Evolutionary conservation across 2,113 vertebrate species (phyloP).

Genomic region (Callithrix jacchus): DNA sequence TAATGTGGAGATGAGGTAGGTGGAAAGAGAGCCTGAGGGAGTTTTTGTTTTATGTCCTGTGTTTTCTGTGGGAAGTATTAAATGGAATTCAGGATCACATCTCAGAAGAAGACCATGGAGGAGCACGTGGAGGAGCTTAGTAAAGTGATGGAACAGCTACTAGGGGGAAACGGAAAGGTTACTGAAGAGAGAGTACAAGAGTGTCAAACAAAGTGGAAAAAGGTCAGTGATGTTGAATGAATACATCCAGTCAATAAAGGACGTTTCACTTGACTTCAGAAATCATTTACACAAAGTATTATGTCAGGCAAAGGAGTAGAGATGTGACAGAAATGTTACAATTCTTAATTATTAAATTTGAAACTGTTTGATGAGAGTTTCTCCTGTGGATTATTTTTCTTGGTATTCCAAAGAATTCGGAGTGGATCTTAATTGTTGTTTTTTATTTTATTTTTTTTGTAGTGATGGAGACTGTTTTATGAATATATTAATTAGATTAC

Average conservation of each 20-base stretch:
- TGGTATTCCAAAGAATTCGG: background rate
- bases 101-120: background rate
- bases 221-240: background rate
- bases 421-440: background rate
- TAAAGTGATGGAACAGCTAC: background rate
- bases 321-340: background rate
- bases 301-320: background rate
- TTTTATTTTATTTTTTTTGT: background rate
- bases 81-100: background rate
- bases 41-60: background rate
- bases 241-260: background rate
- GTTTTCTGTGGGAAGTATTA: background rate
- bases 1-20: background rate
- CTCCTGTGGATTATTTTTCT: background rate
- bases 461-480: background rate
- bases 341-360: background rate
- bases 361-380: background rate
- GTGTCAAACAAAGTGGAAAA: background rate
- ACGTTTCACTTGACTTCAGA: background rate
- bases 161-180: background rate
- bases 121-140: background rate
- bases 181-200: too few species aligned
- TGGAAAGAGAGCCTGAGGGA: background rate
- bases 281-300: background rate
- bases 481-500: conserved; percentile 49